A percentile compares a stretch with the other conserved stretches of the same genome.
Evolutionary conservation across 2,888 invertebrate genomes (phyloP).

Genomic region (Noctuana brunneofusca): DNA sequence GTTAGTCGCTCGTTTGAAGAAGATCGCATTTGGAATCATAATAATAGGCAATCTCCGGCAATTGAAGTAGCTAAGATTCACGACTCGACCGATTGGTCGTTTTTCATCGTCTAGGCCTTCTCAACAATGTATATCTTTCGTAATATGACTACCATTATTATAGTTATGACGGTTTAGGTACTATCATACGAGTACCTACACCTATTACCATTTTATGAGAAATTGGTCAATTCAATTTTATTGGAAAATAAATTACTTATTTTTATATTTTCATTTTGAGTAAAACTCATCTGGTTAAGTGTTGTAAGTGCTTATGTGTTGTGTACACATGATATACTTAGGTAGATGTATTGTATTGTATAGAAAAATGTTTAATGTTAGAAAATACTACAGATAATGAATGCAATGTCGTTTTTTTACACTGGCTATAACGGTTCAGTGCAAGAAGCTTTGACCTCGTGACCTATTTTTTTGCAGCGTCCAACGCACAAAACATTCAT

Average conservation of each 20-base stretch:
- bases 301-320: too few species aligned
- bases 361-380: too few species aligned
- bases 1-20: conserved; percentile 44
- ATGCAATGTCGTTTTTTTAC: background rate
- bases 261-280: too few species aligned
- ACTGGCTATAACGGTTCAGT: conserved; percentile 3
- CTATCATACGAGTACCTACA: too few species aligned
- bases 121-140: background rate
- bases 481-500: conserved; percentile 11
- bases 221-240: too few species aligned
- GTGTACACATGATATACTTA: too few species aligned
- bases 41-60: conserved; percentile 61
- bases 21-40: conserved; percentile 53
- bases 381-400: too few species aligned
- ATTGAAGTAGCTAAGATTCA: conserved; percentile 44
- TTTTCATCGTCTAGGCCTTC: background rate
- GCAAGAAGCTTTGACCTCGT: conserved; percentile 15
- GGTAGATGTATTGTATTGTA: too few species aligned
- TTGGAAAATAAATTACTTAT: too few species aligned
- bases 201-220: too few species aligned
- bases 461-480: conserved; percentile 18
- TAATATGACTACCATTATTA: background rate
- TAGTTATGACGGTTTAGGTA: too few species aligned
- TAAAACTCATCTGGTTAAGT: too few species aligned
- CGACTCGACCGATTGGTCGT: background rate